Base-by-base conservation (phyloP, 2,113 vertebrate species). In the Merops nubicus region DNA sequence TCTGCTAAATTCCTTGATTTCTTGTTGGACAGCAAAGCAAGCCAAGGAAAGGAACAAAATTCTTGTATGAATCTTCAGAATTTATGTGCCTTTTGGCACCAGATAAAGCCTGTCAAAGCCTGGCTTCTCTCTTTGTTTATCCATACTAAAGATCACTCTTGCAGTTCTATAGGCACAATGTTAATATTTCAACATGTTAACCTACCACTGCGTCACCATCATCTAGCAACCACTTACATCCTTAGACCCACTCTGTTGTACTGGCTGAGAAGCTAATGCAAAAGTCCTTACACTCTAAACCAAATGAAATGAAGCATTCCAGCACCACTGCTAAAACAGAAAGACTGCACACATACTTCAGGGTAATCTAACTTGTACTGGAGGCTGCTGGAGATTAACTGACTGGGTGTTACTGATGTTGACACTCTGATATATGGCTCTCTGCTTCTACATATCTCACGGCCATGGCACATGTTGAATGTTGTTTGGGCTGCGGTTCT, bases 361-460 rank as follows among this genome's bases (percentile, higher is more conserved):
- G 10, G 6, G 47, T 76, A 94, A 63, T 81, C 78, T 45, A 25
- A n/a, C 43, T 68, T 73, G 10, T 21, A 75, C 45, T 68, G 34
- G 88, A 72, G 82, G 85, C 94, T 87, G 65, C 3, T 73, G 60
- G 63, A 82, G 80, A 96, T 88, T 88, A 95, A 95, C 53, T 63
- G 91, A 38, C 48, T 88, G 51, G 48, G 56, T 68, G 54, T 76
- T 95, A 68, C 45, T 42, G 47, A 82, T 87, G 65, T 63, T 96
- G 91, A 96, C 89, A 89, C 51, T 43, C 57, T 91, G 90, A 97
- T 84, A 50, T 56, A 96, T 68, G 80, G 72, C 29, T 60, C 18
- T 31, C 78, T 2, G 11, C 74, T 80, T 65, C 12, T 69, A 25
- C 67, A 94, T 87, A 67, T 62, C 67, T 95, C 57, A 64, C 3